Base-by-base conservation (phyloP, 2,888 invertebrate genomes). In the Hoplodrina blanda region DNA sequence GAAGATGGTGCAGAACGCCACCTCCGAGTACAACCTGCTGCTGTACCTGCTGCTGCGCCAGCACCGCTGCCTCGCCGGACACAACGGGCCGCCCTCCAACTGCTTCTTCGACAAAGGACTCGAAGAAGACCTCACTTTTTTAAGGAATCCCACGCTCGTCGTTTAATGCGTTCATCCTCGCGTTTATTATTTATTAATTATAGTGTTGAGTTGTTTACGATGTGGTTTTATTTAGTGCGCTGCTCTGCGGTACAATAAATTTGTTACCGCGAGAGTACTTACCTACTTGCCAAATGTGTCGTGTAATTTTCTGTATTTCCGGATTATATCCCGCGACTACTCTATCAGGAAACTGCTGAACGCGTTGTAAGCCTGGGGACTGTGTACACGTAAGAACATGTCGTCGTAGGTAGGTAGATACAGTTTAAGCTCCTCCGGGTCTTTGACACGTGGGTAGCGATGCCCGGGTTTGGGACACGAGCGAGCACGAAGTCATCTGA, bases 21-120 rank as follows among this genome's bases (percentile, higher is more conserved):
- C 92, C 8, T 84, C 90, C 33, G 94, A 95, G 89, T 94, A 94
- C 91, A 92, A 91, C 84, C 87, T 95, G 83, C 90, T 94, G 80
- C 89, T 94, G 72, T 91, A 88, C 84, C 88, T 94, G 73, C 85
- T 94, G 77, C 89, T 93, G 83, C 92, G 90, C 68, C 91, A 88
- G 82, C 92, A 90, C 82, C 89, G 90, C 82, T 83, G 87, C 82
- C 85, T 85, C 66, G 73, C 83, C 76, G 68, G 76, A 5, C 77
- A 80, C 80, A 62, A 66, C 63, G 75, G 76, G n/a, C 77, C 86
- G 52, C 87, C 87, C 60, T 76, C 84, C 73, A 79, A 81, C 84
- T 85, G 88, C 85, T 87, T 87, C 85, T 85, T 85, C 69, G 88
- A 90, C 78, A 90, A 90, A 73, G 85, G 82, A 20, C 74, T 87